phyloP scores from a whole-genome alignment of 2,113 vertebrate genomes.

The Regulus satrapa region DNA sequence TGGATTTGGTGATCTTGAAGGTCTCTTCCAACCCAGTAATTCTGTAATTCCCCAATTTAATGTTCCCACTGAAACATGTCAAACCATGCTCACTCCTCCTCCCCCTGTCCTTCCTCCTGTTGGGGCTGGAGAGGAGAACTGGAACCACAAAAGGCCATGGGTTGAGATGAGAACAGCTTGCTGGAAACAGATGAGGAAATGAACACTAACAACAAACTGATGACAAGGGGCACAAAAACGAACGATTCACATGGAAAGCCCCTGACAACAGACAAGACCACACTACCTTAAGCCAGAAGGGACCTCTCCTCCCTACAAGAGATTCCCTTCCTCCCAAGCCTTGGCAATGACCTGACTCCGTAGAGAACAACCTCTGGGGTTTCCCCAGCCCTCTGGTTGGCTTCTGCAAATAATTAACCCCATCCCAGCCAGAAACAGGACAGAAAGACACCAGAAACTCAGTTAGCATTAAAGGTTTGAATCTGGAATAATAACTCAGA shows the following conservation, averaged over 20 bases:
- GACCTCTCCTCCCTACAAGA: neutral
- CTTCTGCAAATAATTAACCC: neutral
- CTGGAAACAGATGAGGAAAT: neutral
- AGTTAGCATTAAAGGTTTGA: neutral
- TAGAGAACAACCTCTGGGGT: neutral
- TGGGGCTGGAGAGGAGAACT: neutral
- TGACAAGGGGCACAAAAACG: neutral
- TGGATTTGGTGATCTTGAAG: too few species aligned
- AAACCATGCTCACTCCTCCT: neutral
- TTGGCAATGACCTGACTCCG: neutral
- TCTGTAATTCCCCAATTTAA: neutral
- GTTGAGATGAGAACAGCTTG: neutral
- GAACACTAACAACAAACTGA: neutral
- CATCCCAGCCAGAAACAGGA: neutral
- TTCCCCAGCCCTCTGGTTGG: neutral
- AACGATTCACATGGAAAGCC: neutral
- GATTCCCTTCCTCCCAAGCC: neutral
- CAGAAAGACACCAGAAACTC: neutral
- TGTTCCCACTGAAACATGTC: neutral
- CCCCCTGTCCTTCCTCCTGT: neutral
- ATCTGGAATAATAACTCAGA: neutral
- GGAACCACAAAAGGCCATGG: too few species aligned
- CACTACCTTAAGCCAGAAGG: neutral
- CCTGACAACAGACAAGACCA: neutral
- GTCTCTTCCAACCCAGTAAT: neutral